phyloP scores from a whole-genome alignment of 2,888 invertebrate genomes.

The Quadroppia sp. region DNA sequence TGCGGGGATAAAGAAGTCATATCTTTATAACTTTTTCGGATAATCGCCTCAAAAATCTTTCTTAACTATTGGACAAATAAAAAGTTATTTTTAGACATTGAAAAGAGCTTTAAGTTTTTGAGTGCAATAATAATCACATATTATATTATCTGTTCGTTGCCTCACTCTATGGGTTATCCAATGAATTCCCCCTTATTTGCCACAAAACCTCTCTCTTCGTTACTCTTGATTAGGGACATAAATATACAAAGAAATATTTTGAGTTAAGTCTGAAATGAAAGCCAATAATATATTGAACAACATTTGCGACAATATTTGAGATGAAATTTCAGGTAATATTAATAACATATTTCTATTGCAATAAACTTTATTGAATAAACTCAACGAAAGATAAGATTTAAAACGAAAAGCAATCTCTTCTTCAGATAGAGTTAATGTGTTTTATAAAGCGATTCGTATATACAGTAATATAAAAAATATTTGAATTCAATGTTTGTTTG shows the following conservation, averaged over 20 bases:
- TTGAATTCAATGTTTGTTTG: not conserved
- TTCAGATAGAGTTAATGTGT: not conserved
- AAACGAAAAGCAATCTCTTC: conserved; percentile 9
- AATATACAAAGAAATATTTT: not conserved
- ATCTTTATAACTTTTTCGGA: conserved; percentile 16
- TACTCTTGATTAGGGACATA: not conserved
- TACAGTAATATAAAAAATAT: too few relatives aligned
- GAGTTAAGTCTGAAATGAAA: not conserved
- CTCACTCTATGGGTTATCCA: not conserved
- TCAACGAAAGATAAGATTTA: conserved; percentile 29
- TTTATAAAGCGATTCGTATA: not conserved
- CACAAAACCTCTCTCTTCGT: not conserved
- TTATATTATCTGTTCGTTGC: conserved; percentile 11
- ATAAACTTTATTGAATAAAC: too few relatives aligned
- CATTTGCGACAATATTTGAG: conserved; percentile 1
- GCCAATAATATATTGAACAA: not conserved
- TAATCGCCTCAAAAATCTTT: not conserved
- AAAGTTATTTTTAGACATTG: not conserved
- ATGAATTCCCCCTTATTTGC: too few relatives aligned
- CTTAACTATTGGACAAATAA: not conserved
- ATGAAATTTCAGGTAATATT: conserved; percentile 17
- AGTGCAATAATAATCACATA: not conserved
- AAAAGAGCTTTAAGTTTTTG: not conserved
- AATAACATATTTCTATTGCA: too few relatives aligned
- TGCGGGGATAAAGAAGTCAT: not conserved